A percentile compares a stretch with the other conserved stretches of the same genome.
phyloP scores from a whole-genome alignment of 1,140 invertebrate genomes.

The Drosophila ironensis region DNA sequence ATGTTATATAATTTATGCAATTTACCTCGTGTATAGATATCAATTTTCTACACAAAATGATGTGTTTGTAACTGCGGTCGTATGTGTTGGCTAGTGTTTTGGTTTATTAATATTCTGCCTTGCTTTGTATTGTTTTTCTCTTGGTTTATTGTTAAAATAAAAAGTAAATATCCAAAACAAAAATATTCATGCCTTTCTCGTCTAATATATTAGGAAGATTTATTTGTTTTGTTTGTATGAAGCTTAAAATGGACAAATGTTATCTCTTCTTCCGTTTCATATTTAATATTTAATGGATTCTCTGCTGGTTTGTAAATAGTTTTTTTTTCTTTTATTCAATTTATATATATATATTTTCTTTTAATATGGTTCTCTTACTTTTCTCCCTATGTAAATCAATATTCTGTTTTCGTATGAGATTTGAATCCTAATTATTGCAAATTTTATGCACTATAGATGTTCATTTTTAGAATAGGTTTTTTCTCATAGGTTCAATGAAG shows the following conservation, averaged over 20 bases:
- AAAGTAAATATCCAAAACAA: slow-evolving; percentile 37
- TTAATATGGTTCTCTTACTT: slow-evolving; percentile 37
- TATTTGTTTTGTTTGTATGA: slow-evolving; percentile 44
- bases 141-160: neutral
- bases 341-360: slow-evolving; percentile 19
- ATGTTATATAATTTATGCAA: slow-evolving; percentile 51
- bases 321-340: slow-evolving; percentile 44
- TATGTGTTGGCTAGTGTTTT: slow-evolving; percentile 61
- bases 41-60: slow-evolving; percentile 48
- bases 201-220: slow-evolving; percentile 51
- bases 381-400: slow-evolving; percentile 28
- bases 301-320: slow-evolving; percentile 54
- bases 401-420: slow-evolving; percentile 18
- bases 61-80: slow-evolving; percentile 38
- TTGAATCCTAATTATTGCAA: slow-evolving; percentile 51
- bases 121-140: slow-evolving; percentile 20
- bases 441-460: slow-evolving; percentile 53
- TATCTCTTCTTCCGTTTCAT: slow-evolving; percentile 18
- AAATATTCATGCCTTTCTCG: slow-evolving; percentile 35
- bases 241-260: slow-evolving; percentile 73
- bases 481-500: slow-evolving; percentile 39
- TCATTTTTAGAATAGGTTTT: slow-evolving; percentile 31
- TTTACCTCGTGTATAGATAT: slow-evolving; percentile 32
- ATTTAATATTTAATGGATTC: slow-evolving; percentile 34
- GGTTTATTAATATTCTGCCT: slow-evolving; percentile 40